Evolutionary conservation across 2,113 vertebrate species (phyloP), one percentile per base, ranked within the genome.

Genomic region (Oreochromis niloticus): DNA sequence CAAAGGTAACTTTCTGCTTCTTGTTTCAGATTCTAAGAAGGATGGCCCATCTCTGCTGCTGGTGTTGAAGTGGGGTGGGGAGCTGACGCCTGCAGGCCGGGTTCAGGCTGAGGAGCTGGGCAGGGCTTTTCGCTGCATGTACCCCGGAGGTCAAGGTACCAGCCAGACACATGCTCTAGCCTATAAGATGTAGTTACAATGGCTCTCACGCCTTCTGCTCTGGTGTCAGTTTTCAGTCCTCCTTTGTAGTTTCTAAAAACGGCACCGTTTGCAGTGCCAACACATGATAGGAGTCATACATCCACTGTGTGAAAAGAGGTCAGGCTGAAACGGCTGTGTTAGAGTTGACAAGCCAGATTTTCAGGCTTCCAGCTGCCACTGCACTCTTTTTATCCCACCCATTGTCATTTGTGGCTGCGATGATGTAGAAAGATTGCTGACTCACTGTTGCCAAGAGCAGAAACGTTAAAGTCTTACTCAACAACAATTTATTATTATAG

Each of bases 21-120:
- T 80, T 48, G 78, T 85, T 68, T 41, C 95, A 99, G 98, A 98
- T 82, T 94, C 89, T 11, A 96, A 96, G 43, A 95, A 93, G 82
- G 97, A 97, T 10, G 91, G 94, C 4, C 98, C 98, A 0, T 98
- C 98, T 9, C 95, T 99, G 22, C 96, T 99, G 39, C 93, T 99
- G 87, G 98, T 99, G 80, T 91, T 99, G 34, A 99, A 99, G 95
- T 99, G 98, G 99, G 97, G 97, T 7, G 99, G 99, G 6, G 98
- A 99, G 92, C 96, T 99, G 93, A 99, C 99, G 1, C 99, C 98
- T 0, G 97, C 97, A 4, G 99, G 99, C 17, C 97, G 98, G 10
- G 98, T 99, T 11, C 99, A 99, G 95, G 98, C 99, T 0, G 99
- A 99, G 88, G 98, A 99, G 91, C 97, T 99, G 93, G 99, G 99